Base-by-base conservation (phyloP, 2,797 vertebrate species). In the Semaprochilodus insignis region DNA sequence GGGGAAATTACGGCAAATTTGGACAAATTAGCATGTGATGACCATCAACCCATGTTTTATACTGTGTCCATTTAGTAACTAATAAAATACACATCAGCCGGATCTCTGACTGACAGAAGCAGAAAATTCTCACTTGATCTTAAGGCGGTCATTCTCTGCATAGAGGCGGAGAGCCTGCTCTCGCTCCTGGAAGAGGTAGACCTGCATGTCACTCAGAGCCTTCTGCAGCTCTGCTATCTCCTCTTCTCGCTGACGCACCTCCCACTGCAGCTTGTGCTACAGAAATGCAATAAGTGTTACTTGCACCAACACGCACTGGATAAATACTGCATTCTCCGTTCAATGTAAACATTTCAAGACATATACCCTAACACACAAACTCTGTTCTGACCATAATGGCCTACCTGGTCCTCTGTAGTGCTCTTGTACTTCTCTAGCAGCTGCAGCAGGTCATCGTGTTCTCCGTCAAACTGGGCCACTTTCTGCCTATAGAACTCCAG, bases 131-230 rank as follows among this genome's bases (percentile, higher is more conserved):
- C 80, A 99, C 98, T 97, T 98, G 93, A 99, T 99, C 88, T 97
- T 98, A 3, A 99, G 95, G 10, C 96, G 88, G 89, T 99, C 98
- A 0, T 99, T 99, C 91, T 99, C 98, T 0, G 98, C 95, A 81
- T 96, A 96, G 17, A 99, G 96, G 10, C 97, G 93, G 55, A 99
- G 93, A 8, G 96, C 96, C 0, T 98, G 97, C 74, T 99, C 98
- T 73, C 96, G 93, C 85, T 99, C 98, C 88, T 99, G 97, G 90
- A 97, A 99, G 14, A 99, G 97, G 89, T 92, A 98, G 80, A 98
- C 93, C 87, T 99, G 97, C 96, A 99, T 96, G 81, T 99, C 97
- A 71, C 98, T 97, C 81, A 99, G 90, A 14, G 97, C 98, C 65
- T 96, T 99, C 87, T 99, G 97, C 85, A 99, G 89, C 90, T 99